Evolutionary conservation across 1,140 invertebrate genomes (phyloP).

Genomic region (Brachionus angularis): DNA sequence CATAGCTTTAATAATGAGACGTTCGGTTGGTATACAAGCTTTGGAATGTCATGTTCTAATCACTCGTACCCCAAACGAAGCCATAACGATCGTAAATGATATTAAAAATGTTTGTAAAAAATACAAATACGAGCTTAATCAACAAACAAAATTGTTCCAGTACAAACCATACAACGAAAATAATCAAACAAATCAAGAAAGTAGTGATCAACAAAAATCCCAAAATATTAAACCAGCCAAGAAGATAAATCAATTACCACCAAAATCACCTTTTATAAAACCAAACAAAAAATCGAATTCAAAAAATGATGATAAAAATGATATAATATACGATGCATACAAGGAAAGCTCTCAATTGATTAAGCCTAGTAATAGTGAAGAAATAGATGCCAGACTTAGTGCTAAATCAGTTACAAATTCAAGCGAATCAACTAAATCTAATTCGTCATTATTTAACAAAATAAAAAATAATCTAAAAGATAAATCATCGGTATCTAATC

Average conservation of each 20-base stretch:
- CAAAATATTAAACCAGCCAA: background rate
- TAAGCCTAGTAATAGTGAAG: too few relatives aligned
- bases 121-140: conserved; percentile 8
- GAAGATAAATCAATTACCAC: conserved; percentile 7
- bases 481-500: background rate
- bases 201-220: background rate
- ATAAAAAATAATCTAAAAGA: conserved; percentile 5
- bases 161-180: background rate
- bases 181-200: background rate
- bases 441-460: background rate
- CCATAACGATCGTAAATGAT: conserved; percentile 7
- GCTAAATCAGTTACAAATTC: too few relatives aligned
- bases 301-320: background rate
- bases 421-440: too few relatives aligned
- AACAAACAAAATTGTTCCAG: conserved; percentile 25
- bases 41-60: conserved; percentile 40
- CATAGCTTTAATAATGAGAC: conserved; percentile 39
- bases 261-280: conserved; percentile 8
- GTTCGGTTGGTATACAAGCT: conserved; percentile 20
- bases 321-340: conserved; percentile 8
- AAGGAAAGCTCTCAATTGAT: too few relatives aligned
- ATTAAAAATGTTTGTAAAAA: conserved; percentile 16
- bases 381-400: too few relatives aligned
- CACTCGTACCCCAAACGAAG: background rate
- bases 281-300: background rate